Conservation (phyloP, 2,888 invertebrate genomes). For the Synanthedon vespiformis region DNA sequence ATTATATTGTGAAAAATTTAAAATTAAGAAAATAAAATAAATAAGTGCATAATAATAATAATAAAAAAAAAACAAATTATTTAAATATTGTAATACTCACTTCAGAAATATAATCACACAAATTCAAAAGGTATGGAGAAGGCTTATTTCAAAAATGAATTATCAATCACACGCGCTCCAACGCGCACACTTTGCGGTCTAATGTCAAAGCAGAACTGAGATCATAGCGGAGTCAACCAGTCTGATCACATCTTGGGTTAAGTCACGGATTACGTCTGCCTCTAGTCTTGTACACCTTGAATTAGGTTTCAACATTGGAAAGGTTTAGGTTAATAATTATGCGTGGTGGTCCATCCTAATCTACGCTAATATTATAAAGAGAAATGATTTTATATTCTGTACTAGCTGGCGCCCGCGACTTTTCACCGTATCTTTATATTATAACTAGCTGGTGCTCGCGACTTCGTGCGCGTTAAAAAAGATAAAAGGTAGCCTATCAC, state of each 20-base stretch:
- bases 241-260: constrained; percentile 6
- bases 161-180: background rate
- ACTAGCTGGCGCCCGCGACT: too few relatives aligned
- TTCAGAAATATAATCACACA: background rate
- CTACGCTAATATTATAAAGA: too few relatives aligned
- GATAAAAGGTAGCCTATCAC: too few relatives aligned
- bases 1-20: too few relatives aligned
- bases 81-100: background rate
- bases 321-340: background rate
- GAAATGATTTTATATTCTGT: too few relatives aligned
- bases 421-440: too few relatives aligned
- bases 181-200: background rate
- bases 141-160: background rate
- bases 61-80: too few relatives aligned
- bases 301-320: constrained; percentile 6
- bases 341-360: too few relatives aligned
- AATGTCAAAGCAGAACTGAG: constrained; percentile 1
- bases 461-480: too few relatives aligned
- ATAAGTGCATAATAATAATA: too few relatives aligned
- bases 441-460: too few relatives aligned
- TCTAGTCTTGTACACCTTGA: constrained; percentile 6
- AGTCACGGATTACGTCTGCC: constrained; percentile 3
- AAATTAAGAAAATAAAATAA: too few relatives aligned
- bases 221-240: constrained; percentile 1
- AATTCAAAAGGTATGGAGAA: background rate